Percentiles rank a stretch among this genome's conserved stretches.
Conservation (phyloP, 2,797 vertebrate genomes). For the Xenops minutus region DNA sequence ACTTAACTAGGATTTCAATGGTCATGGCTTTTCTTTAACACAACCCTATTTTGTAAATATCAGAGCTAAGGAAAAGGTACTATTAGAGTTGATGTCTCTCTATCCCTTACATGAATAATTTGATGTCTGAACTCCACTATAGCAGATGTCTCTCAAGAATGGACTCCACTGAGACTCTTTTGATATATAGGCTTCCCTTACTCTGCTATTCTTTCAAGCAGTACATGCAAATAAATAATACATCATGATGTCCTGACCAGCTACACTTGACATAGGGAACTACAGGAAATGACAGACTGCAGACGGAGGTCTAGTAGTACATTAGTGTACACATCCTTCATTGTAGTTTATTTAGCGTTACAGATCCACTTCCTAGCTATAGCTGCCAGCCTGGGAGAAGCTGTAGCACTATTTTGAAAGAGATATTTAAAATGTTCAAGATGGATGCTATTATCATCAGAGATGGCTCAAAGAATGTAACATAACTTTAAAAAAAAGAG, state of each 20-base stretch:
- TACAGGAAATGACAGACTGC: not conserved
- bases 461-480: not conserved
- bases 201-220: not conserved
- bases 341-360: not conserved
- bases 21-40: not conserved
- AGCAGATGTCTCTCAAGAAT: not conserved
- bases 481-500: not conserved
- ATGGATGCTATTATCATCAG: not conserved
- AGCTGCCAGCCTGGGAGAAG: not conserved
- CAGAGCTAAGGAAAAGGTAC: not conserved
- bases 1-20: not conserved
- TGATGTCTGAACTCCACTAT: not conserved
- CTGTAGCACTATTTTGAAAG: not conserved
- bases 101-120: not conserved
- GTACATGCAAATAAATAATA: not conserved
- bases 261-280: not conserved
- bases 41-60: not conserved
- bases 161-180: not conserved
- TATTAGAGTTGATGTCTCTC: not conserved
- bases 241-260: not conserved
- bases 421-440: not conserved
- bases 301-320: not conserved
- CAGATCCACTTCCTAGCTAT: not conserved
- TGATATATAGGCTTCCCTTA: not conserved
- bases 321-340: fast-evolving